Base-by-base conservation (phyloP, 2,888 invertebrate genomes). In the Noctua comes region DNA sequence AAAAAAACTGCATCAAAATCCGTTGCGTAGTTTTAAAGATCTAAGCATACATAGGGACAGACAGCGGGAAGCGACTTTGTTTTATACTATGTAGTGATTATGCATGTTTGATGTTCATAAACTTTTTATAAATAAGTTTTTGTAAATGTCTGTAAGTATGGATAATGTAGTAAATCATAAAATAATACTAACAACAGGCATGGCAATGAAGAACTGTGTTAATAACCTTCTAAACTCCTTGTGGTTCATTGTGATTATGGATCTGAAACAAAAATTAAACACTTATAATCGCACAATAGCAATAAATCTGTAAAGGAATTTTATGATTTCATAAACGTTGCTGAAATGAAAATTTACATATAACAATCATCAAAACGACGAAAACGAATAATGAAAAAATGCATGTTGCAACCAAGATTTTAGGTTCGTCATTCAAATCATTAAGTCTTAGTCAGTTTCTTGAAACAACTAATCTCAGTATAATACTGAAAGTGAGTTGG, bases 201-300 rank as follows among this genome's bases (percentile, higher is more conserved):
- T 98, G 68, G 98, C 98, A 72, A 98, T 97, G 90, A 99, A 97
- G 94, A 99, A 98, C 92, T 98, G 97, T 57, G 98, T 91, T 66
- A 99, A 96, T 74, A 98, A 97, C 86, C 97, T 97, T 92, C 97
- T 98, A 95, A 99, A 99, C 81, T 98, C 97, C 13, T 96, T 93
- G 82, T 97, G 97, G 94, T 99, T 98, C 97, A 99, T 98, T 86
- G 98, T 98, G 89, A 99, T 99, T 85, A 99, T 99, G 10, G 99
- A 98, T 93, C 99, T 99, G 97, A 76, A 98, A 95, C 83, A 86
- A 88, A 85, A 83, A 76, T 24, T 11, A 36, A 24, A 73, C 18
- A 65, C 4, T 27, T 64, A 36, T 46, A 62, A 59, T 51, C 16
- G 27, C 36, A 70, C 18, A 18, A 2, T 51, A 65, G 18, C 36